Evolutionary conservation across 37 sponge, comb jelly and placozoan species (phyloP), one percentile per base, ranked within the genome.

Genomic region (Dysidea cf. avara): DNA sequence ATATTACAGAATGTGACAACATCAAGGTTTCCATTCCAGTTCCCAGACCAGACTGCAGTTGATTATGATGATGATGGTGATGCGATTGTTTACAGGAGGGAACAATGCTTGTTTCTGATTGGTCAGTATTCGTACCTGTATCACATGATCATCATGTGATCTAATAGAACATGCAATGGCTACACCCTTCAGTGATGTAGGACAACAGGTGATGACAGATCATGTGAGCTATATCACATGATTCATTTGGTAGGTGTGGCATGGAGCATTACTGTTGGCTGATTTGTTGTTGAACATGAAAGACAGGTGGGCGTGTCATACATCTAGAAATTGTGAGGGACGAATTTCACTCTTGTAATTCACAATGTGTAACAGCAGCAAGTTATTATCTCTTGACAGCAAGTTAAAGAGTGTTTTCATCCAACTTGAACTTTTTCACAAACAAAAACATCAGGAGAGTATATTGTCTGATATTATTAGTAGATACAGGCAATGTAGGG

Each of bases 51-150:
- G 7, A 20, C 26, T n/a, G 48, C 21, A 12, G 31, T 26, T 22
- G 47, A 31, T 21, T 1, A 38, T 39, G 79, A 78, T 56, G 79
- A 78, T 33, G 79, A 78, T 39, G 79, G 79, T 43, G 79, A 78
- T 39, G n/a, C 67, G 17, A n/a, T 67, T 53, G 50, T 78, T 14
- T 6, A 30, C 17, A 68, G 79, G 28, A 30, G 77, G n/a, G 37
- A 57, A 56, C 22, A 32, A 39, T 39, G 17, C 7, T 25, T 37
- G 24, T 5, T 36, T 56, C 18, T 7, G 9, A 56, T 56, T 57
- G 30, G 56, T 38, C 4, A 20, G 53, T 22, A 7, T 11, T 28
- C 16, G 7, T 51, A 14, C 9, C n/a, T 54, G 5, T 46, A 2
- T 38, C 21, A 46, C 11, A 9, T 43, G 46, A 43, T 43, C n/a